A percentile compares a stretch with the other conserved stretches of the same genome.
phyloP scores from a whole-genome alignment of 2,888 invertebrate genomes.

The Smittia sp. region DNA sequence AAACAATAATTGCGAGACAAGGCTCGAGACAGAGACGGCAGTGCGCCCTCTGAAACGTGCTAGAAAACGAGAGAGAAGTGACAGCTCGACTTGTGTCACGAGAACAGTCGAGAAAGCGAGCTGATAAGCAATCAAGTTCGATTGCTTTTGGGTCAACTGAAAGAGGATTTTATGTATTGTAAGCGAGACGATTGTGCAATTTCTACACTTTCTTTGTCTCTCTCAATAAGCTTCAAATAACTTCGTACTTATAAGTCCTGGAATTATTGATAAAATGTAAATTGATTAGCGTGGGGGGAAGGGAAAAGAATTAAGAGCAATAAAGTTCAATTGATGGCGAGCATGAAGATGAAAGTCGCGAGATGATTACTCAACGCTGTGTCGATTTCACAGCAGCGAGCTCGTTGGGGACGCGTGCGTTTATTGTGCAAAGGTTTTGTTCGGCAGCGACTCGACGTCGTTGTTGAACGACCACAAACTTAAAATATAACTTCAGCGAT shows the following conservation, averaged over 20 bases:
- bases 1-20: neutral
- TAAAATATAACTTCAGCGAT: too few species aligned
- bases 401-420: neutral
- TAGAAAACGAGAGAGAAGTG: neutral
- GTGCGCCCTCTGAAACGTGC: neutral
- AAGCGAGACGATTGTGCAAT: neutral
- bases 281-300: constrained; percentile 6
- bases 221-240: neutral
- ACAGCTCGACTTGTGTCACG: neutral
- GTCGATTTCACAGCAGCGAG: neutral
- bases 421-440: neutral
- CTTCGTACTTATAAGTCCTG: constrained; percentile 16
- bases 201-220: neutral
- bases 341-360: neutral
- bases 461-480: too few species aligned
- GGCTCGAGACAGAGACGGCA: neutral
- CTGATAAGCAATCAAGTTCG: neutral
- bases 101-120: neutral
- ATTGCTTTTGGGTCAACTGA: constrained; percentile 26
- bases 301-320: neutral
- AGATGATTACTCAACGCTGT: neutral
- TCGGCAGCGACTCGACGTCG: too few species aligned
- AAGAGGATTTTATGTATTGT: neutral
- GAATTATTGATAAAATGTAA: constrained; percentile 11
- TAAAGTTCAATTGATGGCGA: neutral